Conservation (phyloP, 2,888 invertebrate genomes). For the Ceriagrion tenellum region DNA sequence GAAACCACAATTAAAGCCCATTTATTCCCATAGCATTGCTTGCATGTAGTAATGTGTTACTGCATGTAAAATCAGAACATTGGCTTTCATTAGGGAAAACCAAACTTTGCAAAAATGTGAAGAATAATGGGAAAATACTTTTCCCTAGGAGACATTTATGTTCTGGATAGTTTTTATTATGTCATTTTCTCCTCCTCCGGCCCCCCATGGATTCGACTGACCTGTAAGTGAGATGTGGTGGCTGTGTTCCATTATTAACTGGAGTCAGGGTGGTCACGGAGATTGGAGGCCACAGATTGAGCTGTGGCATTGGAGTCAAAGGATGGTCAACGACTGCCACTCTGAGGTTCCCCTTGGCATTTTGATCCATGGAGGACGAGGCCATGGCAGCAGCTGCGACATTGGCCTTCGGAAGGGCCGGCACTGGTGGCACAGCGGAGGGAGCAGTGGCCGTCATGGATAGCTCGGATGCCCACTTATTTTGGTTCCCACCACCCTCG, state of each 20-base stretch:
- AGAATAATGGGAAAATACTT: too few relatives aligned
- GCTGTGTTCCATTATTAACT: constrained; percentile 75
- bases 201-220: constrained; percentile 64
- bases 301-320: constrained; percentile 73
- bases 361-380: not conserved
- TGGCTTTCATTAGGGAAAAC: too few relatives aligned
- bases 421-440: constrained; percentile 38
- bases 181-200: not conserved
- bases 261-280: constrained; percentile 79
- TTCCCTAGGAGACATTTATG: too few relatives aligned
- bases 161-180: too few relatives aligned
- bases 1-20: too few relatives aligned
- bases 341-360: not conserved
- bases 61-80: too few relatives aligned
- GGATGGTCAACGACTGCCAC: not conserved
- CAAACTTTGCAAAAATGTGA: too few relatives aligned
- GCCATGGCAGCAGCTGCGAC: not conserved
- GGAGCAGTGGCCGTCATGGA: not conserved
- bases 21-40: too few relatives aligned
- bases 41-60: too few relatives aligned
- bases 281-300: constrained; percentile 83
- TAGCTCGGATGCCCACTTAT: not conserved
- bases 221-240: constrained; percentile 70
- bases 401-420: constrained; percentile 36
- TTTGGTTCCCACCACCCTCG: not conserved